Conservation (phyloP, 2,797 vertebrate species). For the Peromyscus attwateri region DNA sequence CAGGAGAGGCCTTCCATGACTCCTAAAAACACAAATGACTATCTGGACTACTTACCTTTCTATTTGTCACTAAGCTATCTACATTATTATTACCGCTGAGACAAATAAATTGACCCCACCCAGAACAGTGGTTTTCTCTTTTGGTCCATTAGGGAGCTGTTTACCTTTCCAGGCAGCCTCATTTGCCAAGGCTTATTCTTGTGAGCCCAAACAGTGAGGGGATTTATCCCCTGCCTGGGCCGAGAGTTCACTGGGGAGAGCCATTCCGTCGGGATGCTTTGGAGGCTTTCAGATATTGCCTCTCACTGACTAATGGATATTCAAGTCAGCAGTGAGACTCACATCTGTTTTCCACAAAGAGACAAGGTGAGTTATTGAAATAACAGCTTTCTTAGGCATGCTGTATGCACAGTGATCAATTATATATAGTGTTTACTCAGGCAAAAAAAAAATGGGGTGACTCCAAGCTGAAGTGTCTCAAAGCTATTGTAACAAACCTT, state of each 20-base stretch:
- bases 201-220: background rate
- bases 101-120: background rate
- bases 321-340: background rate
- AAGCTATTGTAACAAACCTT: background rate
- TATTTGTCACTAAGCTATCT: background rate
- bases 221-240: background rate
- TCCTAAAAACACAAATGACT: background rate
- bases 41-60: background rate
- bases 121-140: background rate
- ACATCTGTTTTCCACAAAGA: background rate
- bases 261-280: too few relatives aligned
- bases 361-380: slow-evolving; percentile 63
- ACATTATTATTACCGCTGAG: background rate
- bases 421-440: slow-evolving; percentile 44
- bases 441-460: background rate
- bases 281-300: background rate
- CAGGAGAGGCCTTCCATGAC: background rate
- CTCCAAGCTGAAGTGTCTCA: background rate
- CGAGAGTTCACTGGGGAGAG: background rate
- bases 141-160: background rate
- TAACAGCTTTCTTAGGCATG: slow-evolving; percentile 27
- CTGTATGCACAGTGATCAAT: background rate
- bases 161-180: background rate
- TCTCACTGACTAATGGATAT: background rate
- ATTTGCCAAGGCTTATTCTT: background rate